Evolutionary conservation across 2,888 invertebrate genomes (phyloP).

Genomic region (Laspeyria flexula): DNA sequence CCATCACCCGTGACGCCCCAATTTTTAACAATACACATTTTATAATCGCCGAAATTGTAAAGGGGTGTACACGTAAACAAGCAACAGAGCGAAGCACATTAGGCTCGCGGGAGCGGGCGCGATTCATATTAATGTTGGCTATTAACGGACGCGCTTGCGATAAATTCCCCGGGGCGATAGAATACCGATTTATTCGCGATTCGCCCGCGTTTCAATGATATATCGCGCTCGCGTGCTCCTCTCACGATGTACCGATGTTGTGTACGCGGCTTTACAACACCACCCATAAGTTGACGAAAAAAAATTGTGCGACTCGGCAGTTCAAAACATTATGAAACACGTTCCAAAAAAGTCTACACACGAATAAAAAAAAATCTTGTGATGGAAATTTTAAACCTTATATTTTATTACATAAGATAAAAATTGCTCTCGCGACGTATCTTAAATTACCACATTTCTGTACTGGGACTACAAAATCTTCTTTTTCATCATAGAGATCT

Average conservation of each 20-base stretch:
- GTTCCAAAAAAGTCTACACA: too few relatives aligned
- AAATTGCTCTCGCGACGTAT: too few relatives aligned
- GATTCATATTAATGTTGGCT: slow-evolving; percentile 72
- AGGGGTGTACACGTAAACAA: slow-evolving; percentile 39
- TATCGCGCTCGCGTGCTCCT: slow-evolving; percentile 45
- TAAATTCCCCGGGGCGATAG: slow-evolving; percentile 67
- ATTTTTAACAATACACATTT: slow-evolving; percentile 26
- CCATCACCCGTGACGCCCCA: neutral
- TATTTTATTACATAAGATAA: too few relatives aligned
- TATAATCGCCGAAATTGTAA: slow-evolving; percentile 33
- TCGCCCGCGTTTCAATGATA: slow-evolving; percentile 46
- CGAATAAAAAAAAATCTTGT: too few relatives aligned
- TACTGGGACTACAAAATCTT: too few relatives aligned
- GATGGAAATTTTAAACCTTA: too few relatives aligned
- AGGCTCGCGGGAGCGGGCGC: slow-evolving; percentile 48
- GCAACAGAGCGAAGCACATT: slow-evolving; percentile 40
- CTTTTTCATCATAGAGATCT: too few relatives aligned
- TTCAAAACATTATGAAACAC: too few relatives aligned
- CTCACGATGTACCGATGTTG: slow-evolving; percentile 38
- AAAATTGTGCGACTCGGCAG: neutral
- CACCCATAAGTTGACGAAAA: slow-evolving; percentile 28
- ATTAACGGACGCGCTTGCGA: slow-evolving; percentile 66
- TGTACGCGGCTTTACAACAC: slow-evolving; percentile 41
- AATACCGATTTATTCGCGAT: slow-evolving; percentile 69
- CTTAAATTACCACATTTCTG: too few relatives aligned